Conservation (phyloP, 2,888 invertebrate genomes). For the Callyntrura guangdongensis region DNA sequence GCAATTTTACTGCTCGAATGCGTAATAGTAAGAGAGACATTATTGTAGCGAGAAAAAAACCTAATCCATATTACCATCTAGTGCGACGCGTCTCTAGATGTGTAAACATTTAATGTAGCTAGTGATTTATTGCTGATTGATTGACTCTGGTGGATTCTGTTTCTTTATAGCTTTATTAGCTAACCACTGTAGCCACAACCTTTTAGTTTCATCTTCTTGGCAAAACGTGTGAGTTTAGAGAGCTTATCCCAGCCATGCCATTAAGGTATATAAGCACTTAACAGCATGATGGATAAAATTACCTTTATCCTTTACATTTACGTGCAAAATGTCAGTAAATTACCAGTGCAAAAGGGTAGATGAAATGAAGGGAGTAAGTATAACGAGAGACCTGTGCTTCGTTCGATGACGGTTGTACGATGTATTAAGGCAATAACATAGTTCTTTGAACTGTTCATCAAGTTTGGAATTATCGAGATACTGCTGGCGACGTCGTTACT, state of each 20-base stretch:
- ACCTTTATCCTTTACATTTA: slow-evolving; percentile 33
- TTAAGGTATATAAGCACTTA: background rate
- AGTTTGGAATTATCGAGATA: too few species aligned
- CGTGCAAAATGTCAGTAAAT: slow-evolving; percentile 64
- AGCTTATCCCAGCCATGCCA: background rate
- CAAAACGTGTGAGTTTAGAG: background rate
- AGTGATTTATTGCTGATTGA: slow-evolving; percentile 13
- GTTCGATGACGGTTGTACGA: background rate
- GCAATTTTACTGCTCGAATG: background rate
- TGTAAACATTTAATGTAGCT: slow-evolving; percentile 5
- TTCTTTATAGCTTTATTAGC: background rate
- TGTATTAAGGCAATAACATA: background rate
- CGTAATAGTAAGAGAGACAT: background rate
- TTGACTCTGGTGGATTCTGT: background rate
- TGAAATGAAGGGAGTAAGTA: background rate
- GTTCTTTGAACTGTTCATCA: slow-evolving; percentile 61
- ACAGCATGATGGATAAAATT: slow-evolving; percentile 27
- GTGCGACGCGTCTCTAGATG: background rate
- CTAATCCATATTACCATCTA: slow-evolving; percentile 19
- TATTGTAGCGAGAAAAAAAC: background rate
- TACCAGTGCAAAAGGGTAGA: slow-evolving; percentile 25
- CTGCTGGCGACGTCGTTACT: background rate
- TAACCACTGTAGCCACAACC: slow-evolving; percentile 9
- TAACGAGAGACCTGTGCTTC: background rate
- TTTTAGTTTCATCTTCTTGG: slow-evolving; percentile 9